phyloP scores from a whole-genome alignment of 2,888 invertebrate species.

The Sinhomidia bicolor region DNA sequence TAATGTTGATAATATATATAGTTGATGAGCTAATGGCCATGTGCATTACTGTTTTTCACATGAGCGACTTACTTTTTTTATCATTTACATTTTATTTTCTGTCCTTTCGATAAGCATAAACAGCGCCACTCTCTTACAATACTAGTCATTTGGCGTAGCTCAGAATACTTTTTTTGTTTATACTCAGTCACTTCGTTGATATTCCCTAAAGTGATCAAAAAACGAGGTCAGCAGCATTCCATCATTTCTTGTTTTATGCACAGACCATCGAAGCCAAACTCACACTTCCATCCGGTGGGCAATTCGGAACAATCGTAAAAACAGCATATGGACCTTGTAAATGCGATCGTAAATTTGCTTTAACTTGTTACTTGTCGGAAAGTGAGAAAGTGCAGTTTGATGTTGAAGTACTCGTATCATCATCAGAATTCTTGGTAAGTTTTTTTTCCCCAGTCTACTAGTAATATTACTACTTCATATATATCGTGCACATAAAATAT shows the following conservation, averaged over 20 bases:
- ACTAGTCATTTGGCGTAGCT: neutral
- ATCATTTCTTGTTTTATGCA: conserved; percentile 51
- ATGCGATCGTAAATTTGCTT: conserved; percentile 74
- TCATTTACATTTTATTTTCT: neutral
- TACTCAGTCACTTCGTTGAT: neutral
- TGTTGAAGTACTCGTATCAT: conserved; percentile 74
- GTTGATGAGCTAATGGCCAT: neutral
- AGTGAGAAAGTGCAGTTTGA: conserved; percentile 75
- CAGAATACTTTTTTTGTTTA: conserved; percentile 5
- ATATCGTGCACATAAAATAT: neutral
- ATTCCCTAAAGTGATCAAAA: conserved; percentile 45
- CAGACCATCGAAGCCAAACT: conserved; percentile 75
- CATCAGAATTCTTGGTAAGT: conserved; percentile 75
- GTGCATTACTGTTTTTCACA: neutral
- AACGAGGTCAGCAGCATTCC: conserved; percentile 58
- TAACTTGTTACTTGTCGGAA: conserved; percentile 72
- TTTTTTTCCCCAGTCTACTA: neutral
- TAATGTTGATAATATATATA: neutral
- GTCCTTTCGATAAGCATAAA: neutral
- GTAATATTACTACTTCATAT: neutral
- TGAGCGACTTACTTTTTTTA: neutral
- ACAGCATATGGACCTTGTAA: conserved; percentile 76
- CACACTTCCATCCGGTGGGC: conserved; percentile 69
- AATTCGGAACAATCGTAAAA: conserved; percentile 75
- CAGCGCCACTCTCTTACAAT: neutral